Base-by-base conservation (phyloP, 2,888 invertebrate genomes). In the Pimpla rufipes region DNA sequence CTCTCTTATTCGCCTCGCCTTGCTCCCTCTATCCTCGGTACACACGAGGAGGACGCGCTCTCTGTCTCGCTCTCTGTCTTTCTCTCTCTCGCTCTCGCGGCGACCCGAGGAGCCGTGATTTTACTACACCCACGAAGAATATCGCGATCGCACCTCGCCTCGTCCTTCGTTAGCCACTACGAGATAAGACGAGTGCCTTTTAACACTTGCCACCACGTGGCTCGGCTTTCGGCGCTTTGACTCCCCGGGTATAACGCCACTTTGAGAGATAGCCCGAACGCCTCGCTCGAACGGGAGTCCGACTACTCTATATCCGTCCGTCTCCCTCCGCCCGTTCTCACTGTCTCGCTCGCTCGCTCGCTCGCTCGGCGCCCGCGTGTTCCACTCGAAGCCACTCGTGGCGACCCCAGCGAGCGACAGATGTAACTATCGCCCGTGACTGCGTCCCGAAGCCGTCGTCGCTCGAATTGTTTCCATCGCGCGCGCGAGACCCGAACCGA, bases 121-220 rank as follows among this genome's bases (percentile, higher is more conserved):
- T 77, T 64, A 75, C 71, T 74, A 83, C 85, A 76, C 83, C 79
- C 82, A 78, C 77, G 77, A 83, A 74, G 79, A 78, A 80, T 83
- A 76, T 80, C 73, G 57, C 59, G 76, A 80, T 80, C 83, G 83
- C 78, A 73, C 83, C 67, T 73, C 5, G 29, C 29, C 73, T 68
- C 83, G 77, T 74, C 77, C 80, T 83, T 83, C 83, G 83, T 83
- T 83, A 83, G 80, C 55, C 75, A 52, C 73, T 73, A 71, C 83
- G 80, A 83, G 83, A 83, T 83, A 83, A 83, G 83, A 71, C 21
- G 67, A 76, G 83, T 77, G 83, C 73, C 45, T 77, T 83, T 83
- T 83, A 80, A 83, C 83, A 83, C 83, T 83, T 80, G 83, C 80
- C 80, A 83, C 83, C 83, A 80, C 80, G 80, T 80, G 83, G 79